Evolutionary conservation across 1,140 invertebrate genomes (phyloP), one percentile per base, ranked within the genome.

Genomic region (Mercenaria mercenaria): DNA sequence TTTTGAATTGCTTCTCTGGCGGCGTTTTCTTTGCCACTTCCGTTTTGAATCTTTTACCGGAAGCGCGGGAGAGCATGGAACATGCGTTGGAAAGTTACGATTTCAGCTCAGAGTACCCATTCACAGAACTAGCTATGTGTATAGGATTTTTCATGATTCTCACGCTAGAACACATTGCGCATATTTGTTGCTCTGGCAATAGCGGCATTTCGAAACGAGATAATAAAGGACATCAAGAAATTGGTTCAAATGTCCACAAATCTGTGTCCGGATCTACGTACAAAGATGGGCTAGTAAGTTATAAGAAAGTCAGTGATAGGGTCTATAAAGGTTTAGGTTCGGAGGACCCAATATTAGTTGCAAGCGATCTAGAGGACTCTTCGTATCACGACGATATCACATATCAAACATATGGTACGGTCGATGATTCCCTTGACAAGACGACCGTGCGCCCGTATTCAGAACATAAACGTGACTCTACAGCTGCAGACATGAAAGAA

Each of bases 11-110:
- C 91, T 97, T 97, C 91, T 96, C 96, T 59, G 96, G 96, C 18
- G 97, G 97, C 29, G 96, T 97, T 47, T 97, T 97, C 91, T 93
- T 97, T n/a, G 96, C 93, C 4, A 96, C 96, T 37, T 96, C 96
- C 80, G 93, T 97, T 18, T 92, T 97, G 0, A 96, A 97, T 92
- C 92, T 97, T 29, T 94, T 97, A 88, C 96, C 96, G 3, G 96
- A 97, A 90, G 96, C 96, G 4, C 89, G 94, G 47, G 93, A 96
- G 29, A 93, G 91, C 67, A 91, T 97, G 23, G 89, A 92, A n/a
- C 23, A 76, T 23, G 81, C 59, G 39, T 41, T 76, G 1, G 34
- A 43, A 26, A 11, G 64, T 20, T 32, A 34, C 11, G 74, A 64
- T 20, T 69, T 29, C 18, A 18, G 87, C 18, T 34, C 47, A 52